Evolutionary conservation across 37 sponge, comb jelly and placozoan species (phyloP).

Genomic region (Oscarella lobularis): DNA sequence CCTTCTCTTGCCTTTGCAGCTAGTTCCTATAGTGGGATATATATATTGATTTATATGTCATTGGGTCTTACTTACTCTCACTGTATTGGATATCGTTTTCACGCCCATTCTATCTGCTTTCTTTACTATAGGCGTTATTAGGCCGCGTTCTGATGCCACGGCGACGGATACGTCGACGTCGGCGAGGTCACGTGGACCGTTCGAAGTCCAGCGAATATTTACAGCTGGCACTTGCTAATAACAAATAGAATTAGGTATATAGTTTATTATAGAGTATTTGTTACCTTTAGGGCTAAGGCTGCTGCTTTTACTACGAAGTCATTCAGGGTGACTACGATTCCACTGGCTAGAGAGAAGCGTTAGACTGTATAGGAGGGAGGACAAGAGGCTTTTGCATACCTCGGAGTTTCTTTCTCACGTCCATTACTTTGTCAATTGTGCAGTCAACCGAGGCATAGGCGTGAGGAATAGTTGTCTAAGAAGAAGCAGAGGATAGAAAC

Average conservation of each 20-base stretch:
- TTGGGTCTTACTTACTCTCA: conserved; percentile 38
- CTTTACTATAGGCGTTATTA: conserved; percentile 90
- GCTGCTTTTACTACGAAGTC: conserved; percentile 90
- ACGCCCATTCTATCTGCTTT: conserved; percentile 39
- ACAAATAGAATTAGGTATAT: neutral
- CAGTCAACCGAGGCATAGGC: neutral
- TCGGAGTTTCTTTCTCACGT: neutral
- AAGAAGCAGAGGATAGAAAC: neutral
- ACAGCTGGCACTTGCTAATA: neutral
- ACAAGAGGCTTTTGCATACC: no score
- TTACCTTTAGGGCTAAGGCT: conserved; percentile 46
- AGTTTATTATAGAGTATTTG: no score
- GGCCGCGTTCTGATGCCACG: conserved; percentile 78
- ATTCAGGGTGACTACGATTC: conserved; percentile 47
- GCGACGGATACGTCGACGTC: conserved; percentile 84
- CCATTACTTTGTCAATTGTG: neutral
- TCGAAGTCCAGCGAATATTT: neutral
- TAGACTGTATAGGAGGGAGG: no score
- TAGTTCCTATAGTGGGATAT: conserved; percentile 50
- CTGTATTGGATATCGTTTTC: neutral
- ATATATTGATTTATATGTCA: conserved; percentile 59
- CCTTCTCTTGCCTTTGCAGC: conserved; percentile 73
- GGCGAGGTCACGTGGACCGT: conserved; percentile 22
- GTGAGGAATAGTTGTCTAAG: neutral
- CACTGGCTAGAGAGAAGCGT: no score